phyloP scores from a whole-genome alignment of 2,888 invertebrate genomes.

The Halocaridina rubra region DNA sequence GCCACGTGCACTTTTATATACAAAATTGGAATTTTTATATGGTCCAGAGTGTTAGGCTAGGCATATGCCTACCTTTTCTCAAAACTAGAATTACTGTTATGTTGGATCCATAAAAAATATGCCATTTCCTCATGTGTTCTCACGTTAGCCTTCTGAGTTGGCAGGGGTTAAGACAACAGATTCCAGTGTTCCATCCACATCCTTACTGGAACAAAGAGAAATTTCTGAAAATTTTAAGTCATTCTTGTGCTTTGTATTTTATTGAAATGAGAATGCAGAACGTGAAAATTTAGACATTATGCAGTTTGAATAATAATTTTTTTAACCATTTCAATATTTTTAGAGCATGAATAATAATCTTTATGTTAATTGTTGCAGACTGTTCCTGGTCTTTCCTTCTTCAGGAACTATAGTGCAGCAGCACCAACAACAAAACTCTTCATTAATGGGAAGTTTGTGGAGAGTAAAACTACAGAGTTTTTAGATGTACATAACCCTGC shows the following conservation, averaged over 20 bases:
- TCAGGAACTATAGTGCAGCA: constrained; percentile 27
- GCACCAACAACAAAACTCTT: constrained; percentile 87
- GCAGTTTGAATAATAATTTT: not conserved
- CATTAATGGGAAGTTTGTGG: constrained; percentile 92
- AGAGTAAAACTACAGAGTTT: constrained; percentile 93
- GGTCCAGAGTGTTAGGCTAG: no score
- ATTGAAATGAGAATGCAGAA: no score
- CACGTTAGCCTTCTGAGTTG: no score
- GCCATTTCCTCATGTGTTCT: no score
- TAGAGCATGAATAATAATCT: not conserved
- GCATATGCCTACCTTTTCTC: no score
- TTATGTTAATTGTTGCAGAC: constrained; percentile 3
- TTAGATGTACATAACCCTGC: constrained; percentile 96
- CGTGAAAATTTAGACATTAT: not conserved
- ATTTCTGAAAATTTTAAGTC: not conserved
- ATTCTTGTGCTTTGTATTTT: no score
- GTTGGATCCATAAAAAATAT: no score
- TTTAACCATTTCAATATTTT: not conserved
- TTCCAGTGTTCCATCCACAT: not conserved
- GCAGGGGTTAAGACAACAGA: no score
- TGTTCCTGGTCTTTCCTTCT: not conserved
- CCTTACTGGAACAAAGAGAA: not conserved
- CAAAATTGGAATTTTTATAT: no score
- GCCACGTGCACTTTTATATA: no score
- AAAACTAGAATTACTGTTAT: no score